phyloP scores from a whole-genome alignment of 37 sponge, comb jelly and placozoan genomes.

The Cliona cf. orientalis region DNA sequence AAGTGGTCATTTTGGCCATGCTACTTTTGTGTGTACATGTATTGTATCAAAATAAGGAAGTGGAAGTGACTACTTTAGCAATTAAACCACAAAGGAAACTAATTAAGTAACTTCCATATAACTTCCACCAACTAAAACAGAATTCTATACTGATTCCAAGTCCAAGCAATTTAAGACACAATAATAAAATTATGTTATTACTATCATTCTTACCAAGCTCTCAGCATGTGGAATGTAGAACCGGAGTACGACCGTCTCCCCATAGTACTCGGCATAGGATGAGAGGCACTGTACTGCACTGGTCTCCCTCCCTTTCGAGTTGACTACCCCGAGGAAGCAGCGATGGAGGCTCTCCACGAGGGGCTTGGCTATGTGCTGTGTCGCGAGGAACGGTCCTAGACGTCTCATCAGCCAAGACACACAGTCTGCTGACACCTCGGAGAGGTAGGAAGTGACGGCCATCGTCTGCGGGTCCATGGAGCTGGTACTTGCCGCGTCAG shows the following conservation, averaged over 20 bases:
- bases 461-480: slow-evolving; percentile 26
- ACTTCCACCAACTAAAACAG: no score
- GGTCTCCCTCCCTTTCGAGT: slow-evolving; percentile 12
- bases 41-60: no score
- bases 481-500: background rate
- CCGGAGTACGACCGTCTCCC: slow-evolving; percentile 41
- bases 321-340: slow-evolving; percentile 54
- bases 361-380: slow-evolving; percentile 68
- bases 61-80: no score
- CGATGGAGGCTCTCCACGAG: slow-evolving; percentile 66
- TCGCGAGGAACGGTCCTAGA: slow-evolving; percentile 75
- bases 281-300: slow-evolving; percentile 34
- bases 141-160: no score
- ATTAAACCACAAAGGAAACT: no score
- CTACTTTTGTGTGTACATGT: no score
- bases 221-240: slow-evolving; percentile 69
- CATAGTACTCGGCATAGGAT: slow-evolving; percentile 56
- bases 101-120: no score
- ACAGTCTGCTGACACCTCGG: slow-evolving; percentile 72
- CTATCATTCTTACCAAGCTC: slow-evolving; percentile 52
- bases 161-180: no score
- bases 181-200: no score
- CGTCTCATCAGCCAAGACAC: slow-evolving; percentile 73
- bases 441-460: slow-evolving; percentile 24
- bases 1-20: no score